Conservation (phyloP, 1,140 invertebrate genomes). For the Epicauta chinensis region DNA sequence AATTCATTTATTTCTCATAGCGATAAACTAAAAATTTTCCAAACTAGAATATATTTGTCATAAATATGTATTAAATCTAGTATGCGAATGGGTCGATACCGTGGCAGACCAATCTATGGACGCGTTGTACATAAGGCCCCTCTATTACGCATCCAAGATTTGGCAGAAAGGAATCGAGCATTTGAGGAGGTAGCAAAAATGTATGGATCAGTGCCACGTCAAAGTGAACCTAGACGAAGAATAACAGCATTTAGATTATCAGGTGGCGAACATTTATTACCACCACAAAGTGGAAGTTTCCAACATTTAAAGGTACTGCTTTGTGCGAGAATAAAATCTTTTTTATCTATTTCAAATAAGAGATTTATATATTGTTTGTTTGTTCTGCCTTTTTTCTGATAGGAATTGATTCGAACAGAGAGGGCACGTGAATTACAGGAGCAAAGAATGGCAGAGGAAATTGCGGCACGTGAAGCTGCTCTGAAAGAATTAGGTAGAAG, state of each 20-base stretch:
- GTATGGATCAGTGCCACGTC: conserved; percentile 44
- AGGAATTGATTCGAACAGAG: conserved; percentile 44
- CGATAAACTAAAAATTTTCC: too few species aligned
- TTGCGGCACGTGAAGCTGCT: conserved; percentile 50
- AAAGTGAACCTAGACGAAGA: conserved; percentile 36
- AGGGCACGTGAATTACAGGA: conserved; percentile 60
- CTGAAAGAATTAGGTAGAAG: conserved; percentile 49
- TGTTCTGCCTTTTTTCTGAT: conserved; percentile 6
- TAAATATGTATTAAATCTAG: conserved; percentile 9
- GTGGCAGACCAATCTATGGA: conserved; percentile 52
- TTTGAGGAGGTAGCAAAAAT: conserved; percentile 45
- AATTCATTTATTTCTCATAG: too few species aligned
- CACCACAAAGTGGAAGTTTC: conserved; percentile 56
- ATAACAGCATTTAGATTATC: conserved; percentile 31
- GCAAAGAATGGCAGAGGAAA: conserved; percentile 54
- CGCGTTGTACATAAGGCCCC: conserved; percentile 55
- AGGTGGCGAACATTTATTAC: conserved; percentile 31
- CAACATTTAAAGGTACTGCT: conserved; percentile 46
- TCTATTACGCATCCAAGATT: conserved; percentile 39
- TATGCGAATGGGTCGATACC: conserved; percentile 28
- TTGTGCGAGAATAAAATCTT: too few species aligned
- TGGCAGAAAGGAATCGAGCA: conserved; percentile 37
- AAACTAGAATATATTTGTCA: too few species aligned
- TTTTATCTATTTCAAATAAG: too few species aligned
- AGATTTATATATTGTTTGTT: not conserved